These are phyloP conservation scores for Tauraco hartlaubi DNA, from an alignment of 2,797 vertebrate genomes.

Conservation along the genomic window DNA sequence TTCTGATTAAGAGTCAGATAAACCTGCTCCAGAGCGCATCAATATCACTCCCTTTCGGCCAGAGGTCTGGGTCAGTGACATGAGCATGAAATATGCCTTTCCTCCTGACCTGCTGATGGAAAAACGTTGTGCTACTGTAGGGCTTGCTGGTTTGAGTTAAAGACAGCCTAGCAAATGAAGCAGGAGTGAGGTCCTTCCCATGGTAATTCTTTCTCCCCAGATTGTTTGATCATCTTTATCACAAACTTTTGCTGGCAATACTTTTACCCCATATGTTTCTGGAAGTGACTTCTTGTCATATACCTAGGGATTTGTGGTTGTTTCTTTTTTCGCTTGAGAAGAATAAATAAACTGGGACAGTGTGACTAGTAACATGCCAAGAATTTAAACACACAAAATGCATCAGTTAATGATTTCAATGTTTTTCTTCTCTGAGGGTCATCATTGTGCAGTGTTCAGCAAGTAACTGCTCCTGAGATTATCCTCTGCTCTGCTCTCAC, in stretches of 20 bases:
- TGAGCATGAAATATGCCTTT: constrained; percentile 14
- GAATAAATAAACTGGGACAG: neutral
- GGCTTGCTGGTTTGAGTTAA: neutral
- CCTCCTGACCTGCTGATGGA: neutral
- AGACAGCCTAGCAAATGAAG: neutral
- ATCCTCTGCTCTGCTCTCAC: neutral
- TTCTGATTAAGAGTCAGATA: constrained; percentile 56
- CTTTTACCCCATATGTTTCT: neutral
- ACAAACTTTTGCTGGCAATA: neutral
- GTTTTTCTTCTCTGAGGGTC: neutral
- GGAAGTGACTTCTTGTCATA: neutral
- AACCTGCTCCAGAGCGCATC: constrained; percentile 16
- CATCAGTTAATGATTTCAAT: neutral
- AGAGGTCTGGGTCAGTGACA: neutral
- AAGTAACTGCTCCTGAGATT: neutral
- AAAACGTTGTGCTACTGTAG: constrained; percentile 14
- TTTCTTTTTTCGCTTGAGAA: neutral
- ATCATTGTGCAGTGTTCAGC: neutral
- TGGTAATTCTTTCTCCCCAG: neutral
- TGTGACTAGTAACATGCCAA: neutral
- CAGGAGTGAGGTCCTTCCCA: neutral
- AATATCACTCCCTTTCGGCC: neutral
- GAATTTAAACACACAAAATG: neutral
- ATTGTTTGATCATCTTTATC: neutral
- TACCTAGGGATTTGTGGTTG: neutral